Evolutionary conservation across 2,113 vertebrate species (phyloP).

Genomic region (Ophthalmolycus amberensis): DNA sequence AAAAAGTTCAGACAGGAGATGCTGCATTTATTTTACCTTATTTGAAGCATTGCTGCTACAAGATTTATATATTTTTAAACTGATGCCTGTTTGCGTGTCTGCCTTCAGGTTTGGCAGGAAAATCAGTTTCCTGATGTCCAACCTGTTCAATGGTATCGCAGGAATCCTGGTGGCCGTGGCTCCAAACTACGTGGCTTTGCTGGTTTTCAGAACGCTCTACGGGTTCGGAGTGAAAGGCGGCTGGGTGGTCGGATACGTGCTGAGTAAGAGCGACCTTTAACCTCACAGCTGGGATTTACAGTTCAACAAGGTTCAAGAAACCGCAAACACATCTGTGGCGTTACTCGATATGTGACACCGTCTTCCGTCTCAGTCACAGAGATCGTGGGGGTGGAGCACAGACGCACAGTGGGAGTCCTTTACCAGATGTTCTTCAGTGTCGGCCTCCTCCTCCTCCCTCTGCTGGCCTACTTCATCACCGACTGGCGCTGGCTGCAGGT

Average conservation of each 20-base stretch:
- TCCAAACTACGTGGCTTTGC: conserved; percentile 87
- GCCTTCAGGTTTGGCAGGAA: conserved; percentile 90
- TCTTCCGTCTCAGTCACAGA: conserved; percentile 88
- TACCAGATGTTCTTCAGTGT: conserved; percentile 96
- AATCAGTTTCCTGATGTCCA: conserved; percentile 89
- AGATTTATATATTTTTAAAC: neutral
- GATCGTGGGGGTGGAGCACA: conserved; percentile 92
- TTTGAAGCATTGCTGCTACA: neutral
- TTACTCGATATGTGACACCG: neutral
- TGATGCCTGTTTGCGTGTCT: conserved; percentile 22
- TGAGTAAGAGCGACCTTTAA: conserved; percentile 84
- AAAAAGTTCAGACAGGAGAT: neutral
- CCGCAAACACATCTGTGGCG: neutral
- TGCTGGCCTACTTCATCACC: conserved; percentile 91
- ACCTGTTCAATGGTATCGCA: conserved; percentile 86
- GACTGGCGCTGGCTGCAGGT: conserved; percentile 95
- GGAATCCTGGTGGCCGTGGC: conserved; percentile 91
- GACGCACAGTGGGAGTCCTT: conserved; percentile 89
- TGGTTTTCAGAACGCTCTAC: conserved; percentile 91
- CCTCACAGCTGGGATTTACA: neutral
- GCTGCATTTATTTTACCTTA: neutral
- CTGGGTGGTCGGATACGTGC: conserved; percentile 93
- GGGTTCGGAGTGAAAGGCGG: conserved; percentile 94
- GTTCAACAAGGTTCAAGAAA: neutral
- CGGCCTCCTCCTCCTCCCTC: conserved; percentile 91